These are phyloP conservation scores for Agrotis puta DNA, from an alignment of 2,888 invertebrate genomes.

Conservation along the genomic window DNA sequence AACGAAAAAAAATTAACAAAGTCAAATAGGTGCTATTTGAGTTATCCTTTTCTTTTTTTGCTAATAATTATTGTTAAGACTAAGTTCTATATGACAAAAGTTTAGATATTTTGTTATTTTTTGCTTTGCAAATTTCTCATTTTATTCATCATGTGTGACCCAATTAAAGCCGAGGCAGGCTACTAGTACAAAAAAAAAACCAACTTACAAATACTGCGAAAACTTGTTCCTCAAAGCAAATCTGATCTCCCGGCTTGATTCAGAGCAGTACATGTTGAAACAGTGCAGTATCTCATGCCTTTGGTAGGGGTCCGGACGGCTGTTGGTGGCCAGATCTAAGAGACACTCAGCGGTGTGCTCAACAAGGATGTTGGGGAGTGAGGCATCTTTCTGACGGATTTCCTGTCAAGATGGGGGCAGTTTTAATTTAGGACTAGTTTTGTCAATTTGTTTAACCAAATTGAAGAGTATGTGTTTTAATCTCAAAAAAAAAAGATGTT, in stretches of 20 bases:
- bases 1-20: too few species aligned
- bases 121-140: too few species aligned
- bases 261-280: slow-evolving; percentile 76
- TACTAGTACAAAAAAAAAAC: too few species aligned
- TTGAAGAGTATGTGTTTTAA: too few species aligned
- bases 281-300: slow-evolving; percentile 75
- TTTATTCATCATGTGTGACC: too few species aligned
- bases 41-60: too few species aligned
- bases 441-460: neutral
- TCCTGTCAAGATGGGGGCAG: slow-evolving; percentile 64
- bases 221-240: slow-evolving; percentile 72
- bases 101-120: too few species aligned
- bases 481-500: too few species aligned
- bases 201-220: slow-evolving; percentile 80
- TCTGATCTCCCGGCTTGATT: slow-evolving; percentile 76
- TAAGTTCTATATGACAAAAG: too few species aligned
- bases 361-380: slow-evolving; percentile 73
- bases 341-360: slow-evolving; percentile 76
- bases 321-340: slow-evolving; percentile 75
- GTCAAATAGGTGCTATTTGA: too few species aligned
- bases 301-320: slow-evolving; percentile 70
- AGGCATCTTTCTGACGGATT: slow-evolving; percentile 72
- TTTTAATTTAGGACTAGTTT: neutral
- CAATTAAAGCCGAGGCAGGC: too few species aligned
- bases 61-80: too few species aligned